phyloP scores from a whole-genome alignment of 2,888 invertebrate genomes.

The Matsumyia berberina region DNA sequence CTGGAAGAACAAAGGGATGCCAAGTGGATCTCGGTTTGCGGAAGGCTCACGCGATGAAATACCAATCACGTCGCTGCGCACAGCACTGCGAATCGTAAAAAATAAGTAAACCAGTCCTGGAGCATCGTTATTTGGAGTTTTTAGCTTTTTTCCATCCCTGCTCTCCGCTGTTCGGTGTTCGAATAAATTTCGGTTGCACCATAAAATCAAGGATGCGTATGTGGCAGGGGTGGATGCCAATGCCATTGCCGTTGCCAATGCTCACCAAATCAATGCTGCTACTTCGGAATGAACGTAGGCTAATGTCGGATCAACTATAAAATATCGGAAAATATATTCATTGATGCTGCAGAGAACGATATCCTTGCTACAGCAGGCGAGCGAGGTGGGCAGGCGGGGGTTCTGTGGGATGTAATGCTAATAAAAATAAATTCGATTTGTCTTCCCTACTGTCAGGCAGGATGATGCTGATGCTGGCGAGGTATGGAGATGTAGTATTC shows the following conservation, averaged over 20 bases:
- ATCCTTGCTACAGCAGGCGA: conserved; percentile 6
- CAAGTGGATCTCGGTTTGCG: background rate
- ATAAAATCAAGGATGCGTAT: conserved; percentile 65
- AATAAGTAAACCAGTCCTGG: conserved; percentile 48
- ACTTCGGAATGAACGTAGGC: conserved; percentile 42
- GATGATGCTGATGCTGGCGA: conserved; percentile 1
- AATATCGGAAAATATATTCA: conserved; percentile 74
- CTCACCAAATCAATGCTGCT: conserved; percentile 40
- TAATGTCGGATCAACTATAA: conserved; percentile 70
- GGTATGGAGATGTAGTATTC: background rate
- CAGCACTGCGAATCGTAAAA: conserved; percentile 45
- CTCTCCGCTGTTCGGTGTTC: conserved; percentile 9
- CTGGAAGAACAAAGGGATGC: conserved; percentile 54
- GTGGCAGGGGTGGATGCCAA: background rate
- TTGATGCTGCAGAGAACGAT: conserved; percentile 45
- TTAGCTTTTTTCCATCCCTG: conserved; percentile 32
- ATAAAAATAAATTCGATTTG: conserved; percentile 75
- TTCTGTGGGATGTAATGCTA: conserved; percentile 42
- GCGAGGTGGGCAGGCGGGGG: background rate
- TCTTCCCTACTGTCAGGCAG: conserved; percentile 16
- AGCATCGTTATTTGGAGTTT: conserved; percentile 30
- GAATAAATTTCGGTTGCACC: conserved; percentile 66
- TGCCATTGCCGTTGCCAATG: no score
- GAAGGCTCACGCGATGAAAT: conserved; percentile 38
- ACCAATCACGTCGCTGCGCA: conserved; percentile 42